Evolutionary conservation across 2,113 vertebrate species (phyloP), one percentile per base, ranked within the genome.

Genomic region (Alectura lathami): DNA sequence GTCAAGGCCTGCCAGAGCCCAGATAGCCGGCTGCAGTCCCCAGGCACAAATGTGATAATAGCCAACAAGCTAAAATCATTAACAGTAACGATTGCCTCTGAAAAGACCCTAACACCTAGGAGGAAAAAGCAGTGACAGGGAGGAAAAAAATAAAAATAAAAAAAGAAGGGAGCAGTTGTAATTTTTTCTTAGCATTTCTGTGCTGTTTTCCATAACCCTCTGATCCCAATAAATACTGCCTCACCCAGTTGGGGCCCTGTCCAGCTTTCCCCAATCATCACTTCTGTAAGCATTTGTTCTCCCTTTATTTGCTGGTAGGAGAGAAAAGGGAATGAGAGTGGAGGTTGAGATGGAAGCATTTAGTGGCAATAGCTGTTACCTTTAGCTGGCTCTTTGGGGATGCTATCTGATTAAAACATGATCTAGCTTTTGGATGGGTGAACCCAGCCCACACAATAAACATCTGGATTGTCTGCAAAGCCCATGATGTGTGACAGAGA

Each of bases 61-160:
- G 94, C 92, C 88, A 96, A 79, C 88, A 96, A 96, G 92, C 95
- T 93, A 95, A 97, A 94, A 96, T 96, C 95, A 95, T 97, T 97
- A 97, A 83, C 88, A 76, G 90, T 89, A 96, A 93, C 11, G 40
- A 97, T 91, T 82, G 57, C 88, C 56, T 93, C 92, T 84, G 88
- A 81, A 95, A 96, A 84, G 93, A 84, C 88, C 93, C 68, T 73
- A 95, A 12, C 83, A 88, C 77, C 79, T 96, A 78, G 47, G 45
- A 94, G 86, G 83, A 63, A 93, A 92, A 91, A 77, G 1, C 64
- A 72, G 64, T 76, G 62, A 79, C 74, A 83, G 63, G 53, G 13
- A 50, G 60, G 11, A 3, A 21, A 82, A 87, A 88, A 83, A 18
- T 17, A 27, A 80, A 86, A 68, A 43, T 29, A 20, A 62, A 62